Percentiles rank a stretch among this genome's conserved stretches.
Conservation (phyloP, 2,113 vertebrate genomes). For the Dunckerocampus dactyliophorus region DNA sequence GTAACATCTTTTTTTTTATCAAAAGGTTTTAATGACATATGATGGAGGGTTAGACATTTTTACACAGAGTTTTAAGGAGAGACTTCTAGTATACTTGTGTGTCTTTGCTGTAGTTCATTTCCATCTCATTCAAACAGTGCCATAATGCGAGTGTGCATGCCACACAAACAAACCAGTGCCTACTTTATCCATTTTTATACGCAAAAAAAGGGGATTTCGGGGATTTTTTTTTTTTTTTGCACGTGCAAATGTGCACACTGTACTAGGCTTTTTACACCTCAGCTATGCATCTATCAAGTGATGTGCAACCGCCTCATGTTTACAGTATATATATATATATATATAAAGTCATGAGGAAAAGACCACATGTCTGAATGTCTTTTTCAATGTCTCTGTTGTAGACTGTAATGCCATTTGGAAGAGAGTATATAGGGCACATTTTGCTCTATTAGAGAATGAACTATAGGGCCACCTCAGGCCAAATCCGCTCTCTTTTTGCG, state of each 20-base stretch:
- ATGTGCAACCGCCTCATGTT: conserved; percentile 56
- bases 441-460: conserved; percentile 56
- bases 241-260: conserved; percentile 52
- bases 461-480: conserved; percentile 60
- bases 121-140: conserved; percentile 25
- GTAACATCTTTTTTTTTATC: conserved; percentile 68
- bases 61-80: conserved; percentile 49
- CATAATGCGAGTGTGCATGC: conserved; percentile 31
- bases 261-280: conserved; percentile 59
- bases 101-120: conserved; percentile 53
- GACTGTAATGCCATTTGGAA: conserved; percentile 45
- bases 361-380: conserved; percentile 65
- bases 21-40: conserved; percentile 53
- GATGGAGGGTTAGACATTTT: conserved; percentile 48
- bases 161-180: conserved; percentile 25
- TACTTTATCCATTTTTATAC: conserved; percentile 19
- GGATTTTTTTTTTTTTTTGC: conserved; percentile 36
- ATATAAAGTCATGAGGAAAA: conserved; percentile 45
- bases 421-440: conserved; percentile 40
- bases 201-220: conserved; percentile 40
- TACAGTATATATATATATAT: conserved; percentile 56
- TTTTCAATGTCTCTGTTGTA: conserved; percentile 60
- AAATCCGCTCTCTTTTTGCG: conserved; percentile 69
- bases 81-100: conserved; percentile 45
- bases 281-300: conserved; percentile 50